These are phyloP conservation scores for Genyomyrus donnyi DNA, from an alignment of 2,113 vertebrate species.

Conservation along the genomic window DNA sequence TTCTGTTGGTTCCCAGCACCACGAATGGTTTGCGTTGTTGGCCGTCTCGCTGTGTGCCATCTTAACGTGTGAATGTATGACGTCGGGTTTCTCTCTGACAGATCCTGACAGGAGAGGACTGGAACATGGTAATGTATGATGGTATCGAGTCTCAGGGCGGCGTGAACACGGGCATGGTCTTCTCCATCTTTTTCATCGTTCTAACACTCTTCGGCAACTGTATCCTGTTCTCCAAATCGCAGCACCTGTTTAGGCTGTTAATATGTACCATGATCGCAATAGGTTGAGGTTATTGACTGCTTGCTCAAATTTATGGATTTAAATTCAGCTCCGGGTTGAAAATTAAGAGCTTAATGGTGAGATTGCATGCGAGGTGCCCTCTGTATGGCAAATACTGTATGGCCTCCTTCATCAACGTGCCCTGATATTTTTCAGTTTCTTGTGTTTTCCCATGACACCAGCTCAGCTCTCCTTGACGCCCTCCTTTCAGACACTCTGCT, in stretches of 20 bases:
- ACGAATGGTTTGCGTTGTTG: neutral
- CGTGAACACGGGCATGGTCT: constrained; percentile 88
- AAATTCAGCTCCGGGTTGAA: neutral
- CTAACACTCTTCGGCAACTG: constrained; percentile 96
- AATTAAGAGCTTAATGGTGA: neutral
- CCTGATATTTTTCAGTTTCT: neutral
- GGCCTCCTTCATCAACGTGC: neutral
- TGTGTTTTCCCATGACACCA: neutral
- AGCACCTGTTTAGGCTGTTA: neutral
- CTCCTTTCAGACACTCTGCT: constrained; percentile 76
- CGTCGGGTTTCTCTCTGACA: constrained; percentile 25
- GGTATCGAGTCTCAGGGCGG: constrained; percentile 92
- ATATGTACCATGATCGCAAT: neutral
- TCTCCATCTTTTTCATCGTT: constrained; percentile 92
- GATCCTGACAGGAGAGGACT: constrained; percentile 88
- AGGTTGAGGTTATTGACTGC: neutral
- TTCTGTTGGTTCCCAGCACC: neutral
- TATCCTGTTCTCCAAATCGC: constrained; percentile 58
- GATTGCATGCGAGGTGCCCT: neutral
- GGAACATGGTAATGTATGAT: constrained; percentile 92
- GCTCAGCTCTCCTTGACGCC: constrained; percentile 40
- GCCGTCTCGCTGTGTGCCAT: neutral
- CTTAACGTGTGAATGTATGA: constrained; percentile 18
- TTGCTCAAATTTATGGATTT: neutral
- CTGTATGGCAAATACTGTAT: neutral